A percentile compares a stretch with the other conserved stretches of the same genome.
Conservation (phyloP, 2,888 invertebrate genomes). For the Subacronicta megacephala region DNA sequence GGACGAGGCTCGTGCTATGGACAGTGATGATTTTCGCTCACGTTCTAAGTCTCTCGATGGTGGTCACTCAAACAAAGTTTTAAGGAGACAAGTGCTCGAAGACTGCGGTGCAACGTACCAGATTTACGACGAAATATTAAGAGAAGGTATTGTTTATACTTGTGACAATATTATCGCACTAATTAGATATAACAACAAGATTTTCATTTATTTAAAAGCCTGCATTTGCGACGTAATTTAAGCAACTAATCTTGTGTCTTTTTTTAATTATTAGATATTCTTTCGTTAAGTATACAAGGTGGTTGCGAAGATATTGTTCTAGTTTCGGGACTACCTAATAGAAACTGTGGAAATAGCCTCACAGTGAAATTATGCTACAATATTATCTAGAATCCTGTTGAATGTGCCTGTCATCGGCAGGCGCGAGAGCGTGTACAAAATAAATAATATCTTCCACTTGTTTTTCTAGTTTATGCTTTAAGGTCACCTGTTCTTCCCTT, state of each 20-base stretch:
- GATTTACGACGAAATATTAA: conserved; percentile 94
- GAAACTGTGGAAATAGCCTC: conserved; percentile 1
- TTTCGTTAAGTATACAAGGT: not conserved
- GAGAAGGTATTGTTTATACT: conserved; percentile 75
- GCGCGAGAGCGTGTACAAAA: conserved; percentile 41
- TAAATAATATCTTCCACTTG: conserved; percentile 53
- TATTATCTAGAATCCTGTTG: conserved; percentile 46
- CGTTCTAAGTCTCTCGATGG: conserved; percentile 94
- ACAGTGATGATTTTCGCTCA: conserved; percentile 92
- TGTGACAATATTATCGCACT: conserved; percentile 4
- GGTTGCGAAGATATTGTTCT: not conserved
- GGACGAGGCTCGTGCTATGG: conserved; percentile 81
- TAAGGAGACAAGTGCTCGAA: conserved; percentile 86
- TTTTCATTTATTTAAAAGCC: not conserved
- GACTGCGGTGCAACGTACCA: conserved; percentile 95
- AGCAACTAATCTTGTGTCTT: no score
- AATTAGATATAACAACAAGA: not conserved
- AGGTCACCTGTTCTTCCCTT: conserved; percentile 46
- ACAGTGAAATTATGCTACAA: conserved; percentile 9
- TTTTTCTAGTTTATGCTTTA: conserved; percentile 48
- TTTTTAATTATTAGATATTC: no score
- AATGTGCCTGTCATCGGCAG: conserved; percentile 14
- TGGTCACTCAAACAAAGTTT: conserved; percentile 80
- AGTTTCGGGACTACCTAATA: conserved; percentile 7
- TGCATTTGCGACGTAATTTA: not conserved